Conservation (phyloP, 2,888 invertebrate species). For the Idaea straminata region DNA sequence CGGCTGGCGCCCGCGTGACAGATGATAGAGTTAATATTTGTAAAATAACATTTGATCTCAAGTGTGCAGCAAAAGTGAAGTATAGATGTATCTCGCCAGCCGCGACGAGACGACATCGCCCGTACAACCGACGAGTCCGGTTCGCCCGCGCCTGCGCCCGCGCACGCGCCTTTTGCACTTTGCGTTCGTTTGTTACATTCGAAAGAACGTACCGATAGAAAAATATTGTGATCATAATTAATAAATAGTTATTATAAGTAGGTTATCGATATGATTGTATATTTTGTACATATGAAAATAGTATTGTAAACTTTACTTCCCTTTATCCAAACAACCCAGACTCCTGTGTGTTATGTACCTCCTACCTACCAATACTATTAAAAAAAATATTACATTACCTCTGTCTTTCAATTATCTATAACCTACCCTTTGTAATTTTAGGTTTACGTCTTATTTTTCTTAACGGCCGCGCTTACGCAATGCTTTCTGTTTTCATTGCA, state of each 20-base stretch:
- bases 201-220: constrained; percentile 71
- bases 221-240: constrained; percentile 80
- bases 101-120: constrained; percentile 47
- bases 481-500: too few species aligned
- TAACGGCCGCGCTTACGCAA: too few species aligned
- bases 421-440: background rate
- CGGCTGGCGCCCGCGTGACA: constrained; percentile 68
- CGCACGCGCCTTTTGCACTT: constrained; percentile 32
- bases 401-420: constrained; percentile 8
- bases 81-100: constrained; percentile 65
- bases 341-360: constrained; percentile 81
- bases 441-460: too few species aligned
- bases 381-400: constrained; percentile 75
- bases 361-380: constrained; percentile 82
- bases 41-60: constrained; percentile 80
- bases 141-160: constrained; percentile 43
- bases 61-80: constrained; percentile 78
- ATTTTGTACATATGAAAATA: constrained; percentile 81
- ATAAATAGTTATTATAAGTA: constrained; percentile 73
- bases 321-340: constrained; percentile 78
- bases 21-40: constrained; percentile 72
- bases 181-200: constrained; percentile 48
- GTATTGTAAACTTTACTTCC: constrained; percentile 80
- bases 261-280: constrained; percentile 75
- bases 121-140: background rate